Percentiles rank a stretch among this genome's conserved stretches.
phyloP scores from a whole-genome alignment of 2,888 invertebrate genomes.

The Pocota personata region DNA sequence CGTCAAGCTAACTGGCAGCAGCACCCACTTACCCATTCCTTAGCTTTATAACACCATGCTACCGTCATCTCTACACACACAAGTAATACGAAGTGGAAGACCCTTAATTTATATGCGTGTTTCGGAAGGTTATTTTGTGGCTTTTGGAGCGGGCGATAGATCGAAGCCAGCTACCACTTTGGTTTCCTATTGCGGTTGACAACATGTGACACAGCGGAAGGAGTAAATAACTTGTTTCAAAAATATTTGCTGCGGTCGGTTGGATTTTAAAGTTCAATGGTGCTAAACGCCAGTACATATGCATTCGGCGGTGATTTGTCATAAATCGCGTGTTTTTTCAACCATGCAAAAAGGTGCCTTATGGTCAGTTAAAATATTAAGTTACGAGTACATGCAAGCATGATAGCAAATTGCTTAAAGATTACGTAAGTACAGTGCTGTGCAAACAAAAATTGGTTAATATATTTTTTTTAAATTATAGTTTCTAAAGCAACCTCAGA shows the following conservation, averaged over 20 bases:
- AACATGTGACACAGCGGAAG: constrained; percentile 75
- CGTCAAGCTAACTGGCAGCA: constrained; percentile 66
- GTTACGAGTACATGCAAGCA: too few relatives aligned
- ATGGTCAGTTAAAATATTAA: constrained; percentile 14
- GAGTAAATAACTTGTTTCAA: constrained; percentile 70
- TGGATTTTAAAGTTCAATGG: constrained; percentile 67
- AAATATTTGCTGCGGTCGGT: constrained; percentile 55
- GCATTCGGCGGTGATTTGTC: constrained; percentile 8
- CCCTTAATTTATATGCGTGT: constrained; percentile 74
- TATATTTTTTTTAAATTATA: too few relatives aligned
- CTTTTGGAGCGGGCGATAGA: constrained; percentile 50
- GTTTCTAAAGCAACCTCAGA: too few relatives aligned
- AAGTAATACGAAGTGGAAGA: constrained; percentile 24
- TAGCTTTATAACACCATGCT: constrained; percentile 5
- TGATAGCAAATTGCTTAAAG: too few relatives aligned
- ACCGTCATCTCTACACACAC: background rate
- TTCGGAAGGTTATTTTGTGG: constrained; percentile 75
- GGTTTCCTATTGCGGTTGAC: constrained; percentile 75
- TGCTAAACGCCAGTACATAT: constrained; percentile 1
- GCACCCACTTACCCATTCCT: constrained; percentile 63
- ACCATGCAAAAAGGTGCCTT: background rate
- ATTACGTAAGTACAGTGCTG: too few relatives aligned
- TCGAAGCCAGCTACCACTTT: constrained; percentile 67
- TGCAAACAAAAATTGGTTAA: too few relatives aligned
- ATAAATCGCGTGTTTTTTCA: constrained; percentile 5